Conservation (phyloP, 2,797 vertebrate species). For the Hoplostethus mediterraneus region DNA sequence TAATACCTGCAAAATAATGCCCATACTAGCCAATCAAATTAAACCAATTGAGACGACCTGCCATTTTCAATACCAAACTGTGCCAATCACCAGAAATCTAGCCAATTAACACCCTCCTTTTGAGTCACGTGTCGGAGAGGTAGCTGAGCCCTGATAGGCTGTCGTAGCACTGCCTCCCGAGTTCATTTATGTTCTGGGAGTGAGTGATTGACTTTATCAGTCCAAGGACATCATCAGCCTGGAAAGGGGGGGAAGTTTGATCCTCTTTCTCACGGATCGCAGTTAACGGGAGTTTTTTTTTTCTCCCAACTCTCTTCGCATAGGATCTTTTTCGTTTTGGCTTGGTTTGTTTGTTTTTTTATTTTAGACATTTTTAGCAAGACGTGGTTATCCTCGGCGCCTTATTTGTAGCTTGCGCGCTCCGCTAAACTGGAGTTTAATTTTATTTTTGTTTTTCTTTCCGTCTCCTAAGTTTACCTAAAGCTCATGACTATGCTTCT, state of each 20-base stretch:
- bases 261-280: conserved; percentile 88
- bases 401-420: conserved; percentile 69
- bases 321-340: conserved; percentile 78
- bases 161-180: conserved; percentile 89
- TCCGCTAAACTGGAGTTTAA: conserved; percentile 86
- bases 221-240: conserved; percentile 95
- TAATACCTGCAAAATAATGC: conserved; percentile 90
- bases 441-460: conserved; percentile 70
- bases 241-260: conserved; percentile 91
- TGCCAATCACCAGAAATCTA: conserved; percentile 88
- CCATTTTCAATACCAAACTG: conserved; percentile 88
- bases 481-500: conserved; percentile 95
- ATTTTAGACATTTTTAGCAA: conserved; percentile 61
- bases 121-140: conserved; percentile 86
- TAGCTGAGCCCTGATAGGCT: conserved; percentile 88
- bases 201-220: conserved; percentile 98
- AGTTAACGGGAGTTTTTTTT: conserved; percentile 83
- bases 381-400: conserved; percentile 68
- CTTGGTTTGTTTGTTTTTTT: conserved; percentile 63
- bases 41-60: conserved; percentile 85
- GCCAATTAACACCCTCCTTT: conserved; percentile 87
- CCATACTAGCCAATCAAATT: conserved; percentile 88
- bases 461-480: conserved; percentile 75
- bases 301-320: conserved; percentile 78
- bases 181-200: conserved; percentile 95